Conservation (phyloP, 2,888 invertebrate species). For the Parnassius orleans region DNA sequence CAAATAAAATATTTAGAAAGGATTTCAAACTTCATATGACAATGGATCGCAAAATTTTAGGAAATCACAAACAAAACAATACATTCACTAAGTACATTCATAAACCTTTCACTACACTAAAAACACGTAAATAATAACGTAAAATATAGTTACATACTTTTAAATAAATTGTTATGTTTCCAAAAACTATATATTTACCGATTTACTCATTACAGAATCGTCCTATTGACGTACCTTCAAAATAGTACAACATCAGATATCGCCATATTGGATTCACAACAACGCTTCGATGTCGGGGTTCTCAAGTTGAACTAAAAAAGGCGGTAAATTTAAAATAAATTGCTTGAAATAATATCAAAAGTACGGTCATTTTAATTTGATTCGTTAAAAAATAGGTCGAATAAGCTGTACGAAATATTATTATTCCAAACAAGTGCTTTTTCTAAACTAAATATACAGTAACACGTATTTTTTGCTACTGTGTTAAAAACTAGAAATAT, state of each 20-base stretch:
- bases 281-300: slow-evolving; percentile 83
- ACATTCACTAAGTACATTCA: slow-evolving; percentile 70
- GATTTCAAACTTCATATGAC: slow-evolving; percentile 49
- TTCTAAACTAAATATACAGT: too few species aligned
- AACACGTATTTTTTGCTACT: too few species aligned
- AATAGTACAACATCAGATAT: slow-evolving; percentile 80
- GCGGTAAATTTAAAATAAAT: slow-evolving; percentile 58
- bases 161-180: slow-evolving; percentile 45
- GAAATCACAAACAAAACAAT: slow-evolving; percentile 81
- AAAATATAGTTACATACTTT: slow-evolving; percentile 40
- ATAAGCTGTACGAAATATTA: background rate
- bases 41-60: slow-evolving; percentile 70
- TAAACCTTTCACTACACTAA: slow-evolving; percentile 63
- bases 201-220: slow-evolving; percentile 75
- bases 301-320: slow-evolving; percentile 55
- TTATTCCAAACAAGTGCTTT: background rate
- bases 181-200: slow-evolving; percentile 67
- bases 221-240: slow-evolving; percentile 81
- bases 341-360: too few species aligned
- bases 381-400: too few species aligned
- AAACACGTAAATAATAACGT: slow-evolving; percentile 46
- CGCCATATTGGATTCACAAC: slow-evolving; percentile 88
- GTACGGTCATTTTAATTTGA: too few species aligned
- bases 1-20: slow-evolving; percentile 29
- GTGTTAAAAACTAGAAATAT: too few species aligned